phyloP scores from a whole-genome alignment of 2,888 invertebrate species.

The Nephrotoma flavescens region DNA sequence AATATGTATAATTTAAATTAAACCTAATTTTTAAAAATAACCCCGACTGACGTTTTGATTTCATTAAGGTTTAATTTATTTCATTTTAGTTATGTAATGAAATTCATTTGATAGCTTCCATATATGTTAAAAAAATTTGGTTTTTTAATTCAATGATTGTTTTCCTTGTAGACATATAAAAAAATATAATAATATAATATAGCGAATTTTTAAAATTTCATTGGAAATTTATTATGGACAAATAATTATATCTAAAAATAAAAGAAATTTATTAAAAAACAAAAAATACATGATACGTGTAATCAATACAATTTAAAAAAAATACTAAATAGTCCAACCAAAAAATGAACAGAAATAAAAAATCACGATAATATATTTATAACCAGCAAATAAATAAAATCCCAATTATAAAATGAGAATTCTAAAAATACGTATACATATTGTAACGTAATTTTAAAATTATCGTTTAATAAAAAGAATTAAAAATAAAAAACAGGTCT shows the following conservation, averaged over 20 bases:
- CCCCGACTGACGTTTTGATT: neutral
- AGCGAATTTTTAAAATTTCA: neutral
- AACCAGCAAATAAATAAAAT: neutral
- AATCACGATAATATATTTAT: neutral
- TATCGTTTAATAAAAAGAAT: neutral
- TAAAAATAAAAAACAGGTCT: neutral
- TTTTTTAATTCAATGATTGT: neutral
- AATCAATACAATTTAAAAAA: neutral
- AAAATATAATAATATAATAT: neutral
- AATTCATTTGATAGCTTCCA: neutral
- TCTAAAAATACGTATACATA: neutral
- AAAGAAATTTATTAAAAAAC: neutral
- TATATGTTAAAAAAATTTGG: neutral
- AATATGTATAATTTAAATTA: neutral
- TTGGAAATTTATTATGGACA: neutral
- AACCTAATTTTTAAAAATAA: neutral
- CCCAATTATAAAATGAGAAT: neutral
- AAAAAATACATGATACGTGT: neutral
- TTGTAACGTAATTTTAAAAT: neutral
- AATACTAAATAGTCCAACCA: neutral
- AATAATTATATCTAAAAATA: neutral
- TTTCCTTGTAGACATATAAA: neutral
- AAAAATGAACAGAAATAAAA: neutral
- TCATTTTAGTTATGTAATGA: too few species aligned
- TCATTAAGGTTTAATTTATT: neutral